Base-by-base conservation (phyloP, 2,888 invertebrate species). In the Phyto melanocephala region DNA sequence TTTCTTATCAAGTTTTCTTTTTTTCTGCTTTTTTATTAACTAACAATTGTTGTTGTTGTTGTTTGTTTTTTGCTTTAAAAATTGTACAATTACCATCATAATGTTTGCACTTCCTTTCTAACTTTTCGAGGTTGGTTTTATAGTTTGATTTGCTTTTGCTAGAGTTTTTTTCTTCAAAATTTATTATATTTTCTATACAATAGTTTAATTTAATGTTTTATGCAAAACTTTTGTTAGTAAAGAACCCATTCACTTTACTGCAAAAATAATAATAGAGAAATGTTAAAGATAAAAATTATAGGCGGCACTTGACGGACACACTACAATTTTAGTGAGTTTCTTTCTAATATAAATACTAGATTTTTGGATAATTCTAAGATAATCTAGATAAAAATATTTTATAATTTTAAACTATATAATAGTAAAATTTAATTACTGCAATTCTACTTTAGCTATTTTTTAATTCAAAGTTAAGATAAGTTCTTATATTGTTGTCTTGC, bases 51-150 rank as follows among this genome's bases (percentile, higher is more conserved):
- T n/a, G 22, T 22, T 62, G 6, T 5, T 50, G 4, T 40, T n/a
- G 22, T 22, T 62, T 24, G 17, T 56, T 17, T 33, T 22, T 33
- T 67, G 54, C 28, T 37, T 42, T 28, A 40, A 13, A 33, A 11
- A 4, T 24, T 50, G 10, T 42, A 52, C 42, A 72, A 42, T 40
- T 58, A 35, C 37, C n/a, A 15, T 70, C 40, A 77, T 52, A 78
- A 63, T 81, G 72, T 56, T 28, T 63, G n/a, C 63, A 78, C 75
- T 82, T 78, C 74, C 78, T 81, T 81, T 78, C 78, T 78, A 78
- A 52, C 11, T 65, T 62, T 65, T 54, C 15, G 1, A 54, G 56
- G 62, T 68, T 60, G 50, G 10, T 28, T 58, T 65, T 40, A 13
- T 13, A 50, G 20, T 75, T 52, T 22, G 15, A 5, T 54, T 54